Percentiles rank a stretch among this genome's conserved stretches.
These are phyloP conservation scores for Saguinus midas DNA, from an alignment of 2,113 vertebrate genomes.

Conservation along the genomic window DNA sequence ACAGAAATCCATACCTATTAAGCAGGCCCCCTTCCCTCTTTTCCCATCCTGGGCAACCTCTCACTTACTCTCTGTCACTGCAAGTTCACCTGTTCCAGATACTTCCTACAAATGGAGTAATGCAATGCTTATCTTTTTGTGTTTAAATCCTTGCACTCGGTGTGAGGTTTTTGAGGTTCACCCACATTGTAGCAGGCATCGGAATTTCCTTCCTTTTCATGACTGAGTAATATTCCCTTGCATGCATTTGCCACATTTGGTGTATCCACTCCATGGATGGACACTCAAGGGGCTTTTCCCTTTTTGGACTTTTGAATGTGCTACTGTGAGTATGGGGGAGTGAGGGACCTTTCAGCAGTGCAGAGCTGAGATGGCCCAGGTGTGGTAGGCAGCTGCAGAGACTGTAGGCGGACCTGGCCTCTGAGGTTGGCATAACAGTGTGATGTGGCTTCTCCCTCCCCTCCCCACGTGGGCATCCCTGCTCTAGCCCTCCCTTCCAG, in stretches of 20 bases:
- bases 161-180: accelerated
- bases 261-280: background rate
- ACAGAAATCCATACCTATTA: background rate
- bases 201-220: accelerated
- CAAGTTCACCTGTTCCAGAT: background rate
- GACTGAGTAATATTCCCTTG: accelerated
- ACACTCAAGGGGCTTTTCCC: accelerated
- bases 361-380: accelerated
- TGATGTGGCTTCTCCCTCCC: background rate
- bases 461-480: background rate
- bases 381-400: background rate
- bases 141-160: accelerated
- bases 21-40: background rate
- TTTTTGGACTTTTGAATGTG: background rate
- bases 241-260: too few relatives aligned
- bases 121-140: accelerated
- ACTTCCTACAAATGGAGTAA: accelerated
- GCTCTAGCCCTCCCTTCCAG: background rate
- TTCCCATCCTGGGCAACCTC: background rate
- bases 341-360: accelerated
- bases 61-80: background rate
- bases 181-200: accelerated
- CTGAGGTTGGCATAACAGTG: background rate
- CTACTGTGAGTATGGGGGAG: background rate
- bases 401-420: too few relatives aligned